These are phyloP conservation scores for Chrysopa pallens DNA, from an alignment of 1,140 invertebrate genomes.

Conservation along the genomic window DNA sequence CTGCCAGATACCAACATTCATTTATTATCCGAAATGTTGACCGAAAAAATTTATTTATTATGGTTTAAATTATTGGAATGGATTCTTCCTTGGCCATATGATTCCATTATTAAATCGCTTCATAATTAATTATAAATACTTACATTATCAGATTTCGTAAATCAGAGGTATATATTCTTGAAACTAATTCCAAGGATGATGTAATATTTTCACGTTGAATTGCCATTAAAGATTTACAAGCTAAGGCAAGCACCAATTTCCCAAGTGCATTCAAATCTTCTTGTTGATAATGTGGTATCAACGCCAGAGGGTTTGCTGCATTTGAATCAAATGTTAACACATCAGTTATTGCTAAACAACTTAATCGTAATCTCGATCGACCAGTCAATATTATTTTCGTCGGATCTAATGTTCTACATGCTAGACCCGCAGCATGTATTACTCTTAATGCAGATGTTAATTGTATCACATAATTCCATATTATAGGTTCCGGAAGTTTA, in stretches of 20 bases:
- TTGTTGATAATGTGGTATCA: conserved; percentile 70
- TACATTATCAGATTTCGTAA: conserved; percentile 87
- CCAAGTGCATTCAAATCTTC: conserved; percentile 85
- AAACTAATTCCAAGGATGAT: conserved; percentile 75
- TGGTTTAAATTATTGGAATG: too few species aligned
- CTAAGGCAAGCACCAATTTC: conserved; percentile 77
- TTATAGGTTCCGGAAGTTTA: conserved; percentile 72
- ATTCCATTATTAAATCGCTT: too few species aligned
- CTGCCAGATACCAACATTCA: too few species aligned
- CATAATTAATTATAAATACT: conserved; percentile 19
- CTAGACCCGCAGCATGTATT: conserved; percentile 61
- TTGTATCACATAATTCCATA: conserved; percentile 94
- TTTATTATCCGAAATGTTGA: too few species aligned
- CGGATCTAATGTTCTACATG: conserved; percentile 58
- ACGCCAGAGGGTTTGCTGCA: conserved; percentile 37
- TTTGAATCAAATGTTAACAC: conserved; percentile 64
- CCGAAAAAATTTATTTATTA: too few species aligned
- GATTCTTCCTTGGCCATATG: too few species aligned
- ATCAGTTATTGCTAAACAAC: conserved; percentile 68
- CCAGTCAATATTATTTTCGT: conserved; percentile 74
- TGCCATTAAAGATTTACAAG: conserved; percentile 75
- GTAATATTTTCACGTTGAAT: conserved; percentile 71
- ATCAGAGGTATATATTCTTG: conserved; percentile 78
- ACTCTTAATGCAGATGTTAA: conserved; percentile 82
- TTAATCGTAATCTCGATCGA: conserved; percentile 45